Conservation (phyloP, 1,140 invertebrate genomes). For the Solenopsis fugax region DNA sequence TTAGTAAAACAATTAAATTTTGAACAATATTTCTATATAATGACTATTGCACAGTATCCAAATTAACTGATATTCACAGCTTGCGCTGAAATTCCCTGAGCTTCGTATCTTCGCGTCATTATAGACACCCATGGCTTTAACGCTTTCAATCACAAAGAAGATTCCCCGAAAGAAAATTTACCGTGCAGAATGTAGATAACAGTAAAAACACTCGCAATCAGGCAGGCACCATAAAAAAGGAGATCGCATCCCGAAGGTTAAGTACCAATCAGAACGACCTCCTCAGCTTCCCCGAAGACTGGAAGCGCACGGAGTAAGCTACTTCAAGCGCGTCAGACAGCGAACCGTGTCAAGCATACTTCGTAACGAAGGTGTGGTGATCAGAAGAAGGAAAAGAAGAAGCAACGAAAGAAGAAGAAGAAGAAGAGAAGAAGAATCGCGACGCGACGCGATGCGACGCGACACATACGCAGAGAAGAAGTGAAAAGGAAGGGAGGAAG, state of each 20-base stretch:
- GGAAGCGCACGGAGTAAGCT: conserved; percentile 61
- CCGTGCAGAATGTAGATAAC: conserved; percentile 56
- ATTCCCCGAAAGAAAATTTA: conserved; percentile 37
- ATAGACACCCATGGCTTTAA: conserved; percentile 6
- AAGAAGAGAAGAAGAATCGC: conserved; percentile 37
- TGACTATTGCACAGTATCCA: not conserved
- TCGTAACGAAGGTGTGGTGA: conserved; percentile 63
- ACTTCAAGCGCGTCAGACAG: conserved; percentile 66
- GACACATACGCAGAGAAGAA: not conserved
- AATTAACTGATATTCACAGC: not conserved
- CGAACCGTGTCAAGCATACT: conserved; percentile 75
- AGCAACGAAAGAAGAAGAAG: conserved; percentile 59
- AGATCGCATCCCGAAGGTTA: conserved; percentile 66
- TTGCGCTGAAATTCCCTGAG: not conserved
- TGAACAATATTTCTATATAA: not conserved
- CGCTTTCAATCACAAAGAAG: conserved; percentile 27
- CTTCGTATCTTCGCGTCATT: not conserved
- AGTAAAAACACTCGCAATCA: conserved; percentile 59
- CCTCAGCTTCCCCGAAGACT: conserved; percentile 56
- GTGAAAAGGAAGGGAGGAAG: not conserved
- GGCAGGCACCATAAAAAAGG: conserved; percentile 36
- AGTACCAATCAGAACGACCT: conserved; percentile 66
- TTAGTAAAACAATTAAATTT: not conserved
- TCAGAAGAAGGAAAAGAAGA: conserved; percentile 63
- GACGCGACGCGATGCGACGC: conserved; percentile 45